Evolutionary conservation across 2,888 invertebrate species (phyloP).

Genomic region (Pheosia gnoma): DNA sequence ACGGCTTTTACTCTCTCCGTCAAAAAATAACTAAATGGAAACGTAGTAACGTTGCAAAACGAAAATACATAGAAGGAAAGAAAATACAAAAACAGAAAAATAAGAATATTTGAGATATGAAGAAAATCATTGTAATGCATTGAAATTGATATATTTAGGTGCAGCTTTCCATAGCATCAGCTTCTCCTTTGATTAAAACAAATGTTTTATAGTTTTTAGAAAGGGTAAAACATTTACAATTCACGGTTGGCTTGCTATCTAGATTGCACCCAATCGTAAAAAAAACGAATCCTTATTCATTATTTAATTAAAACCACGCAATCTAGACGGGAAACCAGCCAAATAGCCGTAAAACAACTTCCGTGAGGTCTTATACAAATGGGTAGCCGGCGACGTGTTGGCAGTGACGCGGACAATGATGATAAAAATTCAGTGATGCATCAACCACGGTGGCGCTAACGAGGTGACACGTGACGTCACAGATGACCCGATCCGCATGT

Average conservation of each 20-base stretch:
- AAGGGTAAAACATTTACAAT: not conserved
- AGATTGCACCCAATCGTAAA: not conserved
- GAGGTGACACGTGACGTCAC: conserved; percentile 68
- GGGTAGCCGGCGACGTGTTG: conserved; percentile 3
- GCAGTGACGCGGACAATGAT: conserved; percentile 14
- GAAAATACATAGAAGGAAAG: too few species aligned
- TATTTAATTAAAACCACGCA: not conserved
- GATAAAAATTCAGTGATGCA: conserved; percentile 40
- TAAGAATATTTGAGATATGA: too few species aligned
- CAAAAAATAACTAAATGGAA: not conserved
- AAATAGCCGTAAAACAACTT: not conserved
- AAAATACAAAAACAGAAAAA: too few species aligned
- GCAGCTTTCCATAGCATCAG: too few species aligned
- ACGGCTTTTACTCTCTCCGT: not conserved
- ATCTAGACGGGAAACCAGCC: conserved; percentile 1
- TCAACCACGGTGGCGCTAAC: conserved; percentile 43
- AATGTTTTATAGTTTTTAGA: not conserved
- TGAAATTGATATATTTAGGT: too few species aligned
- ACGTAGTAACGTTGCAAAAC: not conserved
- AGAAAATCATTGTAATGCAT: too few species aligned
- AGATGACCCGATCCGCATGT: conserved; percentile 64
- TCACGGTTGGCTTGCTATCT: not conserved
- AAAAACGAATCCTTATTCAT: not conserved
- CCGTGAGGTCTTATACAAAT: conserved; percentile 1
- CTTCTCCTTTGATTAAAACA: not conserved